Conservation (phyloP, 2,888 invertebrate genomes). For the Melieria picta region DNA sequence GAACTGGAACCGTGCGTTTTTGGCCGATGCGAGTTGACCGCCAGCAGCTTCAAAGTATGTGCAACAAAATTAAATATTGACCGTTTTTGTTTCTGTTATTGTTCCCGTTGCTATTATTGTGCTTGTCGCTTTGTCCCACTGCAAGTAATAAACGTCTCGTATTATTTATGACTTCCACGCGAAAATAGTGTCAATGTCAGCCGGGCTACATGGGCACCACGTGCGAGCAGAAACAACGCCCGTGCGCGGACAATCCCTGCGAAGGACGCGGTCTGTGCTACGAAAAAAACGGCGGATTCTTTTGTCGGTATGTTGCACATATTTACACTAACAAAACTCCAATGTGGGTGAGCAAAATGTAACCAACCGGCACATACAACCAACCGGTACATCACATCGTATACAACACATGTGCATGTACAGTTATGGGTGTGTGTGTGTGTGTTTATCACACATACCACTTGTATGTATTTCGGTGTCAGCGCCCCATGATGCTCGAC, state of each 20-base stretch:
- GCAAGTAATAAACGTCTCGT: not conserved
- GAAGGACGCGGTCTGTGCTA: slow-evolving; percentile 79
- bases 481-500: not conserved
- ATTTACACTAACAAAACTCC: not conserved
- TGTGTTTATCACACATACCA: not conserved
- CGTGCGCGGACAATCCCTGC: slow-evolving; percentile 80
- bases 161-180: not conserved
- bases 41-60: slow-evolving; percentile 61
- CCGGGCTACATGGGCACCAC: slow-evolving; percentile 74
- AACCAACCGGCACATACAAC: not conserved
- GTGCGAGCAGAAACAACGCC: slow-evolving; percentile 75
- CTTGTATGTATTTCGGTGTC: not conserved
- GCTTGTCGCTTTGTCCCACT: not conserved
- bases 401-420: not conserved
- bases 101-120: not conserved
- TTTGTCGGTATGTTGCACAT: slow-evolving; percentile 69
- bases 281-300: slow-evolving; percentile 73
- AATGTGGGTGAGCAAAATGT: not conserved
- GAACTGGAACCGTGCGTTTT: slow-evolving; percentile 72
- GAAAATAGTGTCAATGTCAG: slow-evolving; percentile 72
- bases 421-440: not conserved
- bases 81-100: too few species aligned
- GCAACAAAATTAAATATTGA: not conserved
- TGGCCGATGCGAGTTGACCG: slow-evolving; percentile 68
- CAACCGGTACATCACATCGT: not conserved